Evolutionary conservation across 2,113 vertebrate genomes (phyloP).

Genomic region (Uria aalge): DNA sequence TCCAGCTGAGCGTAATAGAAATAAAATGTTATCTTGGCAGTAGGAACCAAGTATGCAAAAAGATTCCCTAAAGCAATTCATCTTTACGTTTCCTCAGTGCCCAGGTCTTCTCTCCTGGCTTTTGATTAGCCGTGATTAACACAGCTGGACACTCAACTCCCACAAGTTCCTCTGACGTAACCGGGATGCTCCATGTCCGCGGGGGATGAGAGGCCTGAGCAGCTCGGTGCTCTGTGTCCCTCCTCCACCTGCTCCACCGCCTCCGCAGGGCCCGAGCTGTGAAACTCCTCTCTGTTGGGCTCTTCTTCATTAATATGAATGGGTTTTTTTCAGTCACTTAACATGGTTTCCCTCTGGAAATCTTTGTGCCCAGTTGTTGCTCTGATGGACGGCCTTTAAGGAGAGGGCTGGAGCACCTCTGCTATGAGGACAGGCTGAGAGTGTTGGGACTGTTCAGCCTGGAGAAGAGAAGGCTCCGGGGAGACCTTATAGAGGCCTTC

Average conservation of each 20-base stretch:
- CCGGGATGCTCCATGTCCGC: rapidly evolving
- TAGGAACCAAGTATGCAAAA: background rate
- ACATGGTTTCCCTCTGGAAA: rapidly evolving
- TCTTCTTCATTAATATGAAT: background rate
- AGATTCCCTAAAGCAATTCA: background rate
- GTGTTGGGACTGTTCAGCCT: too few species aligned
- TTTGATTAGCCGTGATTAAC: background rate
- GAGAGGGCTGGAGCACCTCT: background rate
- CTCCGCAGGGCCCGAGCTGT: background rate
- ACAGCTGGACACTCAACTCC: rapidly evolving
- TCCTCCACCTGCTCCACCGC: rapidly evolving
- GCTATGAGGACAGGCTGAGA: too few species aligned
- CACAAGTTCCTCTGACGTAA: background rate
- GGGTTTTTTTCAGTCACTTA: background rate
- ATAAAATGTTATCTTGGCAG: background rate
- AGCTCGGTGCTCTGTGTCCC: background rate
- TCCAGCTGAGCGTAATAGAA: background rate
- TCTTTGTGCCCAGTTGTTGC: background rate
- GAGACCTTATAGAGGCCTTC: too few species aligned
- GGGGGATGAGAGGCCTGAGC: background rate
- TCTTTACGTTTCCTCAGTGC: background rate
- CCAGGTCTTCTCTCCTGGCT: background rate
- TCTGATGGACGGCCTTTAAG: background rate
- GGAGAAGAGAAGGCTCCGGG: too few species aligned
- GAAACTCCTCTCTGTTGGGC: background rate